These are phyloP conservation scores for Temnopleurus reevesii DNA, from an alignment of 53 echinoderm and acorn worm species.

Conservation along the genomic window DNA sequence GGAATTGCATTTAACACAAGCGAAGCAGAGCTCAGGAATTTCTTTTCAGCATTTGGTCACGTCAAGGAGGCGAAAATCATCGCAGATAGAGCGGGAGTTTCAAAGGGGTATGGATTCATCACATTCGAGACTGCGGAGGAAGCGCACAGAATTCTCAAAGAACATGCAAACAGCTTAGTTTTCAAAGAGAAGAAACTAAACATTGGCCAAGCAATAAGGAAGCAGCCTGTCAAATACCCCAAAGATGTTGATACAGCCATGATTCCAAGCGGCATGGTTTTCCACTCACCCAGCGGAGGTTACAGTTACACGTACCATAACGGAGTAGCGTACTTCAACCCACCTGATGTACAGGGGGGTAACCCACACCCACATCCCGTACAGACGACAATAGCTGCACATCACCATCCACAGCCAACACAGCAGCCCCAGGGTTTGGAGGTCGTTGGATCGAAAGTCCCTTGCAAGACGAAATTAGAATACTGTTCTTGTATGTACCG, in stretches of 20 bases:
- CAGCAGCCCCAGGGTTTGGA: constrained; percentile 5
- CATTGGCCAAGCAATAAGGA: constrained; percentile 92
- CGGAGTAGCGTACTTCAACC: constrained; percentile 94
- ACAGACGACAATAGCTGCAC: constrained; percentile 63
- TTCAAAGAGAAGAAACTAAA: constrained; percentile 98
- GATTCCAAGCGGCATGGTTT: constrained; percentile 90
- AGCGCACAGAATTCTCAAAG: constrained; percentile 91
- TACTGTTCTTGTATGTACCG: constrained; percentile 6
- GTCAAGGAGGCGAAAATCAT: constrained; percentile 98
- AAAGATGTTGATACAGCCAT: constrained; percentile 85
- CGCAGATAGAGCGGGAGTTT: constrained; percentile 94
- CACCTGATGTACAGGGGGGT: constrained; percentile 62
- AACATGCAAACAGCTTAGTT: constrained; percentile 90
- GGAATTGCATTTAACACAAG: no score
- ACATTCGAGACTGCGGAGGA: constrained; percentile 97
- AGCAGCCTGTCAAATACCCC: constrained; percentile 82
- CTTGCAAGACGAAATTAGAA: constrained; percentile 1
- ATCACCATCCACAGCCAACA: constrained; percentile 67
- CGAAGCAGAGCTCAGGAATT: constrained; percentile 91
- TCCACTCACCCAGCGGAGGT: constrained; percentile 85
- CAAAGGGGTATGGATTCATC: constrained; percentile 99
- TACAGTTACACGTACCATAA: constrained; percentile 98
- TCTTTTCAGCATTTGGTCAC: constrained; percentile 88
- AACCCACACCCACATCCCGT: constrained; percentile 60
- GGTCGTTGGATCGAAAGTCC: constrained; percentile 9